phyloP scores from a whole-genome alignment of 2,797 vertebrate species.

The Psittacula derbiana region DNA sequence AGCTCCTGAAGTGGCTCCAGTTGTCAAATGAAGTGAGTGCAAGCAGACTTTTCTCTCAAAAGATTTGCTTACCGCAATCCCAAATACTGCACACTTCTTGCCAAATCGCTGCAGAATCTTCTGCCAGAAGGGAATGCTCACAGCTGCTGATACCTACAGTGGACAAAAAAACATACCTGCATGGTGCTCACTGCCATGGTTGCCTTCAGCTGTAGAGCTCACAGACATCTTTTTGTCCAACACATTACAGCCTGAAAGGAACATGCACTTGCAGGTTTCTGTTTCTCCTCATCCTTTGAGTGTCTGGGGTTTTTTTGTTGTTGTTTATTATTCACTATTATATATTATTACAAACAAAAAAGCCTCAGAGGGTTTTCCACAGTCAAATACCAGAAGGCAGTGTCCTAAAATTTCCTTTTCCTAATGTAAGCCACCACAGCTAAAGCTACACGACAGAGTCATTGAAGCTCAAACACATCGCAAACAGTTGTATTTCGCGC shows the following conservation, averaged over 20 bases:
- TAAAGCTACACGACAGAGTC: neutral
- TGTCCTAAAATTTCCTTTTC: neutral
- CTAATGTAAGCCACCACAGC: neutral
- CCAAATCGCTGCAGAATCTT: conserved; percentile 91
- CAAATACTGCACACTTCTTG: conserved; percentile 90
- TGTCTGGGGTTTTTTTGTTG: neutral
- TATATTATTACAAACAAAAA: neutral
- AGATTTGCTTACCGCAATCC: conserved; percentile 86
- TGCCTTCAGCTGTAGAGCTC: neutral
- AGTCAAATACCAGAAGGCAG: neutral
- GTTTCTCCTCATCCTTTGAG: neutral
- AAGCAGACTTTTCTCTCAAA: neutral
- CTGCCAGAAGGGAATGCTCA: conserved; percentile 94
- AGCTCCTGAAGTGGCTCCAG: neutral
- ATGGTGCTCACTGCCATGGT: neutral
- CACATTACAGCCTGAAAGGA: neutral
- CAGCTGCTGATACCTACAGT: conserved; percentile 86
- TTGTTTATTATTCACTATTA: neutral
- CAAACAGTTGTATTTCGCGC: neutral
- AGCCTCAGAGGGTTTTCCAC: neutral
- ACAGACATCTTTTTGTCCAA: neutral
- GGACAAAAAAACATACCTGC: neutral
- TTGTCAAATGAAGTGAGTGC: neutral
- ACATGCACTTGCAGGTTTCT: neutral
- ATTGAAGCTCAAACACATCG: neutral